Evolutionary conservation across 2,888 invertebrate genomes (phyloP).

Genomic region (Heliconius cydno): DNA sequence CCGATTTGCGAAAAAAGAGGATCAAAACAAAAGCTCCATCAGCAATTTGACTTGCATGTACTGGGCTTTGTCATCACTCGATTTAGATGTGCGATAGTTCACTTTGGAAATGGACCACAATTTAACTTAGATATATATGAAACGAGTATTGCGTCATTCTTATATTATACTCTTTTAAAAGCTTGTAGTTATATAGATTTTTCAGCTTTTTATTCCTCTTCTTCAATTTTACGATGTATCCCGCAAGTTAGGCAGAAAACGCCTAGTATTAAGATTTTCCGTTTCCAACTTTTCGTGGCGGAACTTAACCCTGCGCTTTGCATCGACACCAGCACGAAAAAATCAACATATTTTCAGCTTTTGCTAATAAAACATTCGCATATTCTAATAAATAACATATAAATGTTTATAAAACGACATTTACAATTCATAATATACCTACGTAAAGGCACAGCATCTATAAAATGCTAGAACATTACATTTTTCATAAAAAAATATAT

Average conservation of each 20-base stretch:
- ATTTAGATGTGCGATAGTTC: slow-evolving; percentile 41
- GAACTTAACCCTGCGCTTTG: not conserved
- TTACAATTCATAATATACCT: no score
- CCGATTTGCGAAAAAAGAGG: slow-evolving; percentile 22
- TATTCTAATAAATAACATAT: no score
- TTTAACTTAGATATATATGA: slow-evolving; percentile 7
- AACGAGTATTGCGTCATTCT: slow-evolving; percentile 11
- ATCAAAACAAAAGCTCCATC: slow-evolving; percentile 27
- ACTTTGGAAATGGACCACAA: slow-evolving; percentile 26
- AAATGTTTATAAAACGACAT: no score
- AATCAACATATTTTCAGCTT: not conserved
- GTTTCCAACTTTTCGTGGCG: not conserved
- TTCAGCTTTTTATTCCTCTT: not conserved
- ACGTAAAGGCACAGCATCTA: not conserved
- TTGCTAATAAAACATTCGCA: no score
- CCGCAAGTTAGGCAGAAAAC: not conserved
- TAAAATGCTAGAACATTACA: not conserved
- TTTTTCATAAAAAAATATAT: not conserved
- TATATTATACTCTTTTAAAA: not conserved
- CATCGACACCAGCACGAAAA: not conserved
- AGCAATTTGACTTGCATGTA: slow-evolving; percentile 33
- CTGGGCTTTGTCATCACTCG: slow-evolving; percentile 41
- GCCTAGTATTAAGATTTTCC: not conserved
- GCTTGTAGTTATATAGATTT: not conserved
- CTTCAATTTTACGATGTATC: not conserved